Base-by-base conservation (phyloP, 23 tunicate genomes). In the Ciona savignyi region DNA sequence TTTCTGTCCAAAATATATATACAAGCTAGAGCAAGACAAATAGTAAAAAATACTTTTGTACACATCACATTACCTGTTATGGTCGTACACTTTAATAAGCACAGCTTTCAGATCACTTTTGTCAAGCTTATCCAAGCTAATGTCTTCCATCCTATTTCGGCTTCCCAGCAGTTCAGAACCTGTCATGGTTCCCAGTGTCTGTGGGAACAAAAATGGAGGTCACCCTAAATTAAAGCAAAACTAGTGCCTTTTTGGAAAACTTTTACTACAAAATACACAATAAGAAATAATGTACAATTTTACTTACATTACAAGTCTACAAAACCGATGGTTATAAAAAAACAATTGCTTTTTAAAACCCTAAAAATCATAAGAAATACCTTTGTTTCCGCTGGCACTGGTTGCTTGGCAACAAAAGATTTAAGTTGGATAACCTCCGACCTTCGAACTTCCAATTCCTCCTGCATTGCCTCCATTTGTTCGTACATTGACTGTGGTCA, bases 91-190 rank as follows among this genome's bases (percentile, higher is more conserved):
- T 71, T 80, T 91, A 23, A 78, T 85, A 60, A 91, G 82, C 19
- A 91, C 97, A 29, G 97, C 83, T 32, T 91, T 91, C 76, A 91
- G 63, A 42, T 91, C 97, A 66, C 83, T 91, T 62, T 91, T 91
- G 51, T 91, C 97, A 70, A 91, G 83, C 49, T 91, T 80, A 21
- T 91, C 97, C n/a, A 91, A 31, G 24, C 68, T 91, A 35, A 91
- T 91, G 35, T 91, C 97, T 34, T 85, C 91, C 97, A 91, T 91
- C 32, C 97, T 31, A 60, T 85, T 91, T 32, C 89, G 62, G 23
- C 86, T 70, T 1, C 97, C 97, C 76, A 91, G 63, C 80, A 91
- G 35, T 33, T 91, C 97, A 2, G 91, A 30, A 48, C 80, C 76
- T 23, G 97, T 91, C 97, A 91, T 91, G 1, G 97, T 91, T 0